Evolutionary conservation across 2,797 vertebrate species (phyloP), one percentile per base, ranked within the genome.

Genomic region (Pachyuromys duprasi): DNA sequence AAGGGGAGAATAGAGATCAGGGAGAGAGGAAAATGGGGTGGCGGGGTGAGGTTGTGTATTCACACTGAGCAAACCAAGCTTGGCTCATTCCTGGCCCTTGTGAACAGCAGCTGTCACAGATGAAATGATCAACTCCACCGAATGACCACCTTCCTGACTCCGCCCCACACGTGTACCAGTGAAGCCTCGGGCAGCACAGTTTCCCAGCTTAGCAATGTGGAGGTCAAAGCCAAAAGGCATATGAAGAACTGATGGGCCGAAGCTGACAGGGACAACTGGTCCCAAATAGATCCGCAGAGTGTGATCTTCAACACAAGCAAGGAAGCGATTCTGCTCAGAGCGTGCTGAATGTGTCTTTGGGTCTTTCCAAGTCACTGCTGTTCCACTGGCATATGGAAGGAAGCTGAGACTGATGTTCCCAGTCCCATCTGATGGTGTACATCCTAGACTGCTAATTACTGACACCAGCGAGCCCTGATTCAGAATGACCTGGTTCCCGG

Each of bases 161-260:
- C n/a, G 62, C 12, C 18, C 90, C 75, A 91, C 20, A 0, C 0
- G 0, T 67, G 65, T 39, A 82, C 31, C 55, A 63, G 45, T 3
- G 33, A 86, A 96, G 65, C 95, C 95, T 97, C 39, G 22, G 1
- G 4, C 5, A 93, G 53, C 69, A 96, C 95, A 97, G 69, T 95
- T 97, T 97, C 93, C 91, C 76, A 78, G 53, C 91, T 97, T 95
- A 96, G 96, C 87, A 28, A 75, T 96, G 33, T 87, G 24, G 81
- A 95, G 91, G 88, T 86, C 42, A 89, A 98, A 97, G 91, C 86
- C 94, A 98, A 90, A 57, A 93, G 97, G 97, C 97, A 93, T 93
- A 96, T 97, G 82, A 94, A 94, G 92, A 98, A 80, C 96, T 97
- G 81, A 95, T 95, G 95, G 78, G 78, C 3, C 65, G 78, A 60